Percentiles rank a stretch among this genome's conserved stretches.
These are phyloP conservation scores for Rhinoptilus africanus DNA, from an alignment of 2,113 vertebrate species.

Conservation along the genomic window DNA sequence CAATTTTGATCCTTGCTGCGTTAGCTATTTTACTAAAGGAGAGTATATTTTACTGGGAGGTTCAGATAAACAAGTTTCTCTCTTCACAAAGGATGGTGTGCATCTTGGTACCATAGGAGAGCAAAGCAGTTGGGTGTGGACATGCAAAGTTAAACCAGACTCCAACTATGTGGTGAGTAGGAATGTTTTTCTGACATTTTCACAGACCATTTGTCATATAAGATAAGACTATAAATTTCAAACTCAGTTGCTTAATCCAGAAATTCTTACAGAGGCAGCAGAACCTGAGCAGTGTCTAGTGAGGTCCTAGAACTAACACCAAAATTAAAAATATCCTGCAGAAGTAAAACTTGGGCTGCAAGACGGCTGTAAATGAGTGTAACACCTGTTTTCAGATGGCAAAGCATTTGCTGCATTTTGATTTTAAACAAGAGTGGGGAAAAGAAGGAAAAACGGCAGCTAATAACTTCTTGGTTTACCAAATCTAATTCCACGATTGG, in stretches of 20 bases:
- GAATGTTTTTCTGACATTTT: not conserved
- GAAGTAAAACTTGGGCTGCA: not conserved
- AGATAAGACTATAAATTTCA: not conserved
- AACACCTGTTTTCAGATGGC: not conserved
- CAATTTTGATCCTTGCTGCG: constrained; percentile 92
- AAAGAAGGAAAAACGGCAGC: not conserved
- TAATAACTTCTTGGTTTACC: not conserved
- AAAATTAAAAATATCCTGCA: not conserved
- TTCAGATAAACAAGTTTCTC: constrained; percentile 92
- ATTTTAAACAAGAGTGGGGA: not conserved
- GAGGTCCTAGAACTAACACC: not conserved
- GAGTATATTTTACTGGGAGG: constrained; percentile 94
- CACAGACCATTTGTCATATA: not conserved
- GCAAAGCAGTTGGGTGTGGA: constrained; percentile 95
- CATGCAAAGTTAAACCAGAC: constrained; percentile 91
- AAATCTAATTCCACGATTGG: not conserved
- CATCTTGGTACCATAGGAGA: constrained; percentile 89
- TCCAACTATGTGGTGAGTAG: constrained; percentile 94
- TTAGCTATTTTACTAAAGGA: constrained; percentile 96
- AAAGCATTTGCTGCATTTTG: not conserved
- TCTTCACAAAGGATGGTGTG: constrained; percentile 95
- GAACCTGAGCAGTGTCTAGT: not conserved
- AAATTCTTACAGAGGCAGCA: not conserved
- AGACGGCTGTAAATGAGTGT: not conserved
- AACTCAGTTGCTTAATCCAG: not conserved